These are phyloP conservation scores for Tautogolabrus adspersus DNA, from an alignment of 2,113 vertebrate species.

Conservation along the genomic window DNA sequence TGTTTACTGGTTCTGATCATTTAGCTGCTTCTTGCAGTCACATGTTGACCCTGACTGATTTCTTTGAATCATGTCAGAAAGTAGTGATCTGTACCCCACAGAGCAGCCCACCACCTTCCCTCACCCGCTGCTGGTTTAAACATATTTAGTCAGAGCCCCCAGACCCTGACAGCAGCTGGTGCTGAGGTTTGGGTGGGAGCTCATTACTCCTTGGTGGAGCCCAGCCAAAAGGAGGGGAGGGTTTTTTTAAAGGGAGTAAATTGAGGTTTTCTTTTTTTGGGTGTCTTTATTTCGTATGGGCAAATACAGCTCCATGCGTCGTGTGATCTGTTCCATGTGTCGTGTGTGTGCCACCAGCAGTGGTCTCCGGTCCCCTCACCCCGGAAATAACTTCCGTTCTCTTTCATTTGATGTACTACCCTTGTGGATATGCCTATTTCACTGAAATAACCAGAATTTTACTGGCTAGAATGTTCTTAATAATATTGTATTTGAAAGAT, in stretches of 20 bases:
- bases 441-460: not conserved
- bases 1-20: slow-evolving; percentile 23
- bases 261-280: slow-evolving; percentile 80
- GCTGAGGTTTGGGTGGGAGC: slow-evolving; percentile 79
- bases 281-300: slow-evolving; percentile 78
- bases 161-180: slow-evolving; percentile 80
- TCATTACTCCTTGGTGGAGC: slow-evolving; percentile 78
- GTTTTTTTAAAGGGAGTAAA: slow-evolving; percentile 78
- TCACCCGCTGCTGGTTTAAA: slow-evolving; percentile 43
- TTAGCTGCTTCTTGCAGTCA: slow-evolving; percentile 28
- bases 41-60: slow-evolving; percentile 24
- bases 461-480: not conserved
- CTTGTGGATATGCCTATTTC: slow-evolving; percentile 30
- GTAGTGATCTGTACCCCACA: slow-evolving; percentile 24
- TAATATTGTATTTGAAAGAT: too few species aligned
- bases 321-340: slow-evolving; percentile 81
- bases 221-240: slow-evolving; percentile 69
- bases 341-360: slow-evolving; percentile 72
- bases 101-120: slow-evolving; percentile 46
- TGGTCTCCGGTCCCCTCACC: slow-evolving; percentile 40
- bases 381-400: slow-evolving; percentile 69
- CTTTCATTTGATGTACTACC: slow-evolving; percentile 54
- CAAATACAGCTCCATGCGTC: slow-evolving; percentile 68
- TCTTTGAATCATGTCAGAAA: slow-evolving; percentile 40
- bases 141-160: slow-evolving; percentile 73